Evolutionary conservation across 1,140 invertebrate genomes (phyloP).

Genomic region (Branchinecta lindahli): DNA sequence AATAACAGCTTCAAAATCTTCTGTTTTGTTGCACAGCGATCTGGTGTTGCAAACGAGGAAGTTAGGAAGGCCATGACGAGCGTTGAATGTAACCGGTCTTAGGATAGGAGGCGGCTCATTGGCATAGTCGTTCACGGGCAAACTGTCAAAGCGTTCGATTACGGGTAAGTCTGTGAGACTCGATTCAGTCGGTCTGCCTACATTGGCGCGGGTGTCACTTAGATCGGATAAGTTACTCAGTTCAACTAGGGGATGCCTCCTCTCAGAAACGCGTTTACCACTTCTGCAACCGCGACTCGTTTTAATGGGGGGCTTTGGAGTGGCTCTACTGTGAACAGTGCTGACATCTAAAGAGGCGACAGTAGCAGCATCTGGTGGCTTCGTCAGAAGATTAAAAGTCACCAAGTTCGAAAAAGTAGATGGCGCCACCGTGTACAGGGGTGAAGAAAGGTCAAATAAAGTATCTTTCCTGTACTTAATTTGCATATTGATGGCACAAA

Average conservation of each 20-base stretch:
- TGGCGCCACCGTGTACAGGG: constrained; percentile 3
- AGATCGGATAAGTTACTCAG: constrained; percentile 1
- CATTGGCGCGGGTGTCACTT: constrained; percentile 7
- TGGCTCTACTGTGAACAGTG: constrained; percentile 7
- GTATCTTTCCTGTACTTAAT: constrained; percentile 9
- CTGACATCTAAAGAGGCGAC: constrained; percentile 5
- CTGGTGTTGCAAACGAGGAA: constrained; percentile 4
- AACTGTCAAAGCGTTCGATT: constrained; percentile 5
- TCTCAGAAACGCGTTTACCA: constrained; percentile 5
- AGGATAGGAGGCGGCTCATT: constrained; percentile 7
- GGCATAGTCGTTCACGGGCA: constrained; percentile 4
- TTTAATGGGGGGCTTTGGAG: constrained; percentile 4
- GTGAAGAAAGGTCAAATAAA: constrained; percentile 8
- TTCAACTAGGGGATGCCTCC: constrained; percentile 1
- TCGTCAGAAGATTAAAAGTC: constrained; percentile 5
- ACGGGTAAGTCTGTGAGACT: constrained; percentile 5
- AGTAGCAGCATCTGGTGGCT: constrained; percentile 4
- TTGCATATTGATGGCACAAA: constrained; percentile 8
- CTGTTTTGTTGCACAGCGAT: constrained; percentile 8
- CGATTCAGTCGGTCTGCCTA: constrained; percentile 7
- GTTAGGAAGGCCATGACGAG: constrained; percentile 7
- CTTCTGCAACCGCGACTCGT: constrained; percentile 7
- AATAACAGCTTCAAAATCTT: constrained; percentile 9
- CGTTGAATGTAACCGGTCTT: not conserved
- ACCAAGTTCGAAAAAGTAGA: constrained; percentile 8